Conservation (phyloP, 2,888 invertebrate genomes). For the Teleiodes luculella region DNA sequence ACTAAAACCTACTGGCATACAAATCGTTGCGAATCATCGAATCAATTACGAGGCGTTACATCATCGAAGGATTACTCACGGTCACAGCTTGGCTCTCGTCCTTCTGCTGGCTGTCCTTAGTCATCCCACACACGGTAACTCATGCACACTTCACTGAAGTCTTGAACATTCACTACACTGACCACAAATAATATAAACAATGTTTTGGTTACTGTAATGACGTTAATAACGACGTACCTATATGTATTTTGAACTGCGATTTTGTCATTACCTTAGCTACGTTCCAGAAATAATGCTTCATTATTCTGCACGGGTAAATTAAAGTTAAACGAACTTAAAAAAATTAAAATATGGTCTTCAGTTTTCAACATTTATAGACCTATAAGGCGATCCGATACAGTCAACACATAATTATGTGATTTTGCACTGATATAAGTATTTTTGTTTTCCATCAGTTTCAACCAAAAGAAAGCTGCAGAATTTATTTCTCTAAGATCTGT, state of each 20-base stretch:
- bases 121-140: slow-evolving; percentile 35
- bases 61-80: slow-evolving; percentile 73
- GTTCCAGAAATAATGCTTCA: too few relatives aligned
- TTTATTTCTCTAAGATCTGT: too few relatives aligned
- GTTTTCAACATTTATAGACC: too few relatives aligned
- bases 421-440: too few relatives aligned
- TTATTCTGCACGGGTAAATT: too few relatives aligned
- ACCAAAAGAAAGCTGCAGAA: too few relatives aligned
- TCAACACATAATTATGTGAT: too few relatives aligned
- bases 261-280: neutral
- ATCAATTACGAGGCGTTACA: slow-evolving; percentile 67
- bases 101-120: slow-evolving; percentile 61
- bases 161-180: slow-evolving; percentile 48
- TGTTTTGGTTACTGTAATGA: slow-evolving; percentile 40
- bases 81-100: slow-evolving; percentile 40
- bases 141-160: slow-evolving; percentile 23
- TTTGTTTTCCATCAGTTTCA: too few relatives aligned
- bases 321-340: too few relatives aligned
- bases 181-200: slow-evolving; percentile 56
- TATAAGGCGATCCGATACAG: too few relatives aligned
- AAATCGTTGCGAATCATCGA: slow-evolving; percentile 54
- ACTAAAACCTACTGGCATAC: slow-evolving; percentile 1
- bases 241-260: neutral
- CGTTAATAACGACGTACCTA: slow-evolving; percentile 34
- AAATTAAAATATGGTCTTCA: too few relatives aligned